Evolutionary conservation across 2,888 invertebrate genomes (phyloP).

Genomic region (Dryadula phaetusa): DNA sequence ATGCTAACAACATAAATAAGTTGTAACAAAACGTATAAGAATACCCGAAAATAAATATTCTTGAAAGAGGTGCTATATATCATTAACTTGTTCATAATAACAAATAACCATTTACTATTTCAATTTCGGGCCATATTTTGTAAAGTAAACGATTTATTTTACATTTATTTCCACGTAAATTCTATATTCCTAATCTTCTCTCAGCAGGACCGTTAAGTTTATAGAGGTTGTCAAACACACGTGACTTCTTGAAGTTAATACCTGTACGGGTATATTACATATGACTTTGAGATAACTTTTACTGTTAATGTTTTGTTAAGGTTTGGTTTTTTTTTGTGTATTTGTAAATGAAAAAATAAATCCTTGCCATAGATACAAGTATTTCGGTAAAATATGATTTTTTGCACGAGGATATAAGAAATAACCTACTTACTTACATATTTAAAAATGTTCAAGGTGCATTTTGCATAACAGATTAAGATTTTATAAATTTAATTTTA

Average conservation of each 20-base stretch:
- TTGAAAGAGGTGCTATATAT: not conserved
- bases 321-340: too few relatives aligned
- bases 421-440: too few relatives aligned
- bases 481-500: not conserved
- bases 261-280: not conserved
- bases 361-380: too few relatives aligned
- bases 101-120: not conserved
- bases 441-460: too few relatives aligned
- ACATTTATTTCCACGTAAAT: not conserved
- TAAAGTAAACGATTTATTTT: not conserved
- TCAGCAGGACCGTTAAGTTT: slow-evolving; percentile 7
- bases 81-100: not conserved
- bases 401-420: too few relatives aligned
- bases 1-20: too few relatives aligned
- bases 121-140: not conserved
- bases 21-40: too few relatives aligned
- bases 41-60: too few relatives aligned
- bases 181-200: slow-evolving; percentile 10
- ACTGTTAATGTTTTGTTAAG: too few relatives aligned
- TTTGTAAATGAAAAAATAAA: too few relatives aligned
- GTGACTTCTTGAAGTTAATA: not conserved
- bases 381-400: too few relatives aligned
- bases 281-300: not conserved
- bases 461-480: too few relatives aligned
- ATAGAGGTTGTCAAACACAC: slow-evolving; percentile 19